These are phyloP conservation scores for Anarrhichthys ocellatus DNA, from an alignment of 2,113 vertebrate genomes.

Conservation along the genomic window DNA sequence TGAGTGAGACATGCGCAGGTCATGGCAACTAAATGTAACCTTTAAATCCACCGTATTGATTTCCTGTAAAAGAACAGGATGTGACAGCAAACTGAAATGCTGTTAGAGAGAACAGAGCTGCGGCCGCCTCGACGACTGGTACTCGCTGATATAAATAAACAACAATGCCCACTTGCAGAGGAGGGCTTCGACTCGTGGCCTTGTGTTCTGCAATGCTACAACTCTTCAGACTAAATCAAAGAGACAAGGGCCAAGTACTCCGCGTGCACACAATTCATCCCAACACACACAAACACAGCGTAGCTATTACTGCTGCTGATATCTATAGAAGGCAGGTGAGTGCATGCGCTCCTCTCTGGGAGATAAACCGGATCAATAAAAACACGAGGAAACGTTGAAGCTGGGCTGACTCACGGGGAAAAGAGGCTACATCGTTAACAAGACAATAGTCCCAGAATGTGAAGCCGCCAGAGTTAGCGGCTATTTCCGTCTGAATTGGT, in stretches of 20 bases:
- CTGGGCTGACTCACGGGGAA: constrained; percentile 11
- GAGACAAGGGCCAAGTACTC: constrained; percentile 40
- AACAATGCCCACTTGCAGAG: constrained; percentile 66
- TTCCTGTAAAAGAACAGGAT: constrained; percentile 42
- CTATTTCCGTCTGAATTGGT: constrained; percentile 51
- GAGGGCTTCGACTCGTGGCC: constrained; percentile 60
- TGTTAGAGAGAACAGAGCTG: constrained; percentile 27
- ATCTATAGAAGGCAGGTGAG: constrained; percentile 43
- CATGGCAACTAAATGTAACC: constrained; percentile 23
- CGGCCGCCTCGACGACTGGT: constrained; percentile 7
- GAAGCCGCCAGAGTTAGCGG: constrained; percentile 16
- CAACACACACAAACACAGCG: not conserved
- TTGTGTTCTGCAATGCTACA: constrained; percentile 65
- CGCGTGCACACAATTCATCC: constrained; percentile 4
- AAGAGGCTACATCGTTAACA: constrained; percentile 14
- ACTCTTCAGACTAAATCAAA: constrained; percentile 67
- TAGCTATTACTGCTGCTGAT: constrained; percentile 24
- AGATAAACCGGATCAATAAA: constrained; percentile 66
- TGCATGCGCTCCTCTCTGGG: constrained; percentile 19
- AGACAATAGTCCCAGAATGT: constrained; percentile 50
- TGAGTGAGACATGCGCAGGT: not conserved
- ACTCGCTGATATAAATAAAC: constrained; percentile 60
- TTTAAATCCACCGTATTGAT: constrained; percentile 52
- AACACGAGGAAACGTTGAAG: constrained; percentile 51
- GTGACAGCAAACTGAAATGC: constrained; percentile 41